Conservation (phyloP, 2,113 vertebrate species). For the Setophaga kirtlandii region DNA sequence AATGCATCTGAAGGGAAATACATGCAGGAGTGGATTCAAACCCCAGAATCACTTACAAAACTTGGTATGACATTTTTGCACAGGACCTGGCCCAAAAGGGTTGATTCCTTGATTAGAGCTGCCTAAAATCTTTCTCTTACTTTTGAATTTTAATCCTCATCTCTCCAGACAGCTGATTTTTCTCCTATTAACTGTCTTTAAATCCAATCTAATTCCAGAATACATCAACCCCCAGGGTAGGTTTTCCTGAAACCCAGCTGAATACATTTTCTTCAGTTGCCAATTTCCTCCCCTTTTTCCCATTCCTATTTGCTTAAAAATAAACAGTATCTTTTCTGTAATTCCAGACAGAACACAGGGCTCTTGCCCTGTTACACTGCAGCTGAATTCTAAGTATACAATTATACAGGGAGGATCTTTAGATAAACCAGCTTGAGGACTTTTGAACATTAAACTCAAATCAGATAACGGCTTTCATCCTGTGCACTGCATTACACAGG, state of each 20-base stretch:
- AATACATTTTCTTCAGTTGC: slow-evolving; percentile 53
- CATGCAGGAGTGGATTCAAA: neutral
- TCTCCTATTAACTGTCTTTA: neutral
- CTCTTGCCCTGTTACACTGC: slow-evolving; percentile 44
- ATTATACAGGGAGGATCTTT: slow-evolving; percentile 74
- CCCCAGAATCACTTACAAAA: neutral
- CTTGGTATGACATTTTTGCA: neutral
- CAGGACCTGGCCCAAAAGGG: neutral
- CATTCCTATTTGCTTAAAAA: slow-evolving; percentile 68
- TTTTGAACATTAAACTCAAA: slow-evolving; percentile 74
- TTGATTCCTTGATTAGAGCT: slow-evolving; percentile 34
- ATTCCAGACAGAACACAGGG: slow-evolving; percentile 68
- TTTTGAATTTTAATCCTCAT: slow-evolving; percentile 51
- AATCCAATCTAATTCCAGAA: slow-evolving; percentile 46
- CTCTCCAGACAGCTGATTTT: slow-evolving; percentile 25
- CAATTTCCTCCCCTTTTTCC: neutral
- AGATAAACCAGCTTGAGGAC: slow-evolving; percentile 75
- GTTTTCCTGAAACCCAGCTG: slow-evolving; percentile 37
- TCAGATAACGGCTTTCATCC: slow-evolving; percentile 76
- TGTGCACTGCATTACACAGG: slow-evolving; percentile 52
- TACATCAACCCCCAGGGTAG: slow-evolving; percentile 1
- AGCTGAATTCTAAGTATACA: slow-evolving; percentile 76
- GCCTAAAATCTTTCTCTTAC: slow-evolving; percentile 17
- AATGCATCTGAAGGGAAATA: slow-evolving; percentile 23
- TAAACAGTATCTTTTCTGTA: slow-evolving; percentile 66